Conservation (phyloP, 2,797 vertebrate species). For the Sebastes vulpes region DNA sequence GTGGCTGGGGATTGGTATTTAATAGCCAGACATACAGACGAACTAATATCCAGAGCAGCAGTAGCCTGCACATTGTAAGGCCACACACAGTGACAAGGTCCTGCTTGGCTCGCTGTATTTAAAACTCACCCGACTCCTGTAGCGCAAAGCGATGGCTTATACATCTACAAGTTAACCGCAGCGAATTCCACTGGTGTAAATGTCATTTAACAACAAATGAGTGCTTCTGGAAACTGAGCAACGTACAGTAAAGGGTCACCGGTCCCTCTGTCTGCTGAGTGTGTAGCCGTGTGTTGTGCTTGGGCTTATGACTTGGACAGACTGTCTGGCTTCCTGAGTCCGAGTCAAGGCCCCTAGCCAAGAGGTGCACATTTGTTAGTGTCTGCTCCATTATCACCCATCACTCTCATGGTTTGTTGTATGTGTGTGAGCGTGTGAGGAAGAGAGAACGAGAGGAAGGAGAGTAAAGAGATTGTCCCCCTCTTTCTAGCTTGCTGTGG, state of each 20-base stretch:
- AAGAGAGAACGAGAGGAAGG: not conserved
- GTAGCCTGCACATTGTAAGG: conserved; percentile 76
- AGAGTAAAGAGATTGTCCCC: conserved; percentile 69
- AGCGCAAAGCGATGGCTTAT: conserved; percentile 44
- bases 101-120: conserved; percentile 58
- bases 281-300: conserved; percentile 63
- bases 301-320: conserved; percentile 65
- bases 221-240: conserved; percentile 54
- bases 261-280: conserved; percentile 63
- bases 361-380: conserved; percentile 81
- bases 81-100: conserved; percentile 82
- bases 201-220: conserved; percentile 67
- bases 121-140: conserved; percentile 56
- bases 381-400: conserved; percentile 80
- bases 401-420: conserved; percentile 61
- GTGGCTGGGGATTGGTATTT: conserved; percentile 73
- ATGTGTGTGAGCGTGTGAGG: conserved; percentile 19
- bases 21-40: conserved; percentile 75
- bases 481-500: conserved; percentile 62
- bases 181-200: conserved; percentile 66
- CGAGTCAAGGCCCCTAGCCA: conserved; percentile 63
- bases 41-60: conserved; percentile 79
- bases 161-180: conserved; percentile 65
- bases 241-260: conserved; percentile 54
- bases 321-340: conserved; percentile 66